phyloP scores from a whole-genome alignment of 1,140 invertebrate species.

The Brachionus asplanchnoidis region DNA sequence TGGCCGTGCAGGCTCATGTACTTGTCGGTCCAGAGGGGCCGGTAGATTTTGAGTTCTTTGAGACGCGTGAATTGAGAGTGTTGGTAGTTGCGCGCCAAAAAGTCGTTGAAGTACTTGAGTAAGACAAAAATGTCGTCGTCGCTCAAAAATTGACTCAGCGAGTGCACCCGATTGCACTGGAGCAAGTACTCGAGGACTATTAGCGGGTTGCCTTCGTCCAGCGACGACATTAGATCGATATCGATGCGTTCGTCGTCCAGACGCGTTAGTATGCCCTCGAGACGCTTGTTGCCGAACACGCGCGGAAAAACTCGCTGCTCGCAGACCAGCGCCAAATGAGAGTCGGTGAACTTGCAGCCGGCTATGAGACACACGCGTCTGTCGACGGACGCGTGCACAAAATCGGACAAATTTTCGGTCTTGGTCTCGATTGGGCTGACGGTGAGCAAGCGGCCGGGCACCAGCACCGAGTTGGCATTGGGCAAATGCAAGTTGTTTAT shows the following conservation, averaged over 20 bases:
- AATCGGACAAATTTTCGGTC: not conserved
- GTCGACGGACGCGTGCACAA: conserved; percentile 19
- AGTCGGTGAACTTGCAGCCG: not conserved
- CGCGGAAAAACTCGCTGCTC: conserved; percentile 2
- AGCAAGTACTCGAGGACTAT: conserved; percentile 29
- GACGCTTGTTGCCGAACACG: conserved; percentile 18
- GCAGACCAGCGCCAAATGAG: not conserved
- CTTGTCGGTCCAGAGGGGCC: not conserved
- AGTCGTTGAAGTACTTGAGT: conserved; percentile 40
- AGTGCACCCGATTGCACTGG: not conserved
- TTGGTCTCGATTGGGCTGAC: not conserved
- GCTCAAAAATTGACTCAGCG: conserved; percentile 9
- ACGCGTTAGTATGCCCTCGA: conserved; percentile 5
- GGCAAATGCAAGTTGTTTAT: conserved; percentile 34
- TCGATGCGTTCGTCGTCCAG: conserved; percentile 36
- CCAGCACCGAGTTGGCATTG: not conserved
- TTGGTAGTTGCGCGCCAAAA: not conserved
- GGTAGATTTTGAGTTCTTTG: conserved; percentile 13
- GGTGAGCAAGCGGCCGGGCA: not conserved
- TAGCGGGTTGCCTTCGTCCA: conserved; percentile 22
- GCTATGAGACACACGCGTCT: conserved; percentile 12
- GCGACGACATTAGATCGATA: not conserved
- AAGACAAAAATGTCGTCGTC: conserved; percentile 34
- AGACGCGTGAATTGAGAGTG: not conserved
- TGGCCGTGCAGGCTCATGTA: not conserved